These are phyloP conservation scores for Taphrorychus bicolor DNA, from an alignment of 2,888 invertebrate species.

Conservation along the genomic window DNA sequence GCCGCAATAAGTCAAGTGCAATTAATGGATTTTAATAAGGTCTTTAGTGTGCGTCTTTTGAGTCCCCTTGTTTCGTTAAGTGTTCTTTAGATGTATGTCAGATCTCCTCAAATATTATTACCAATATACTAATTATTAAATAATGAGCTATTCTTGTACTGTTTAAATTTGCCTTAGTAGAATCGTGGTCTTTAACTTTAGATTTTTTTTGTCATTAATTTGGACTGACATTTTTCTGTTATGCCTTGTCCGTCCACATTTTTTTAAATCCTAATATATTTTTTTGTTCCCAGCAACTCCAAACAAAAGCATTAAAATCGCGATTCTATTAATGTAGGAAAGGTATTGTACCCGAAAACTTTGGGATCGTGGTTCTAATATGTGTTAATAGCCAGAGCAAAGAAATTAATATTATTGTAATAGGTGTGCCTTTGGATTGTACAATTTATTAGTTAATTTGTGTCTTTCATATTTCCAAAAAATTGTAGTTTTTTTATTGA, in stretches of 20 bases:
- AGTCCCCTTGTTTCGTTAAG: constrained; percentile 12
- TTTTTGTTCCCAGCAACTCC: not conserved
- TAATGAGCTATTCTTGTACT: constrained; percentile 2
- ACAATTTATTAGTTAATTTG: constrained; percentile 51
- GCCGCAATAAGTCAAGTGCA: constrained; percentile 46
- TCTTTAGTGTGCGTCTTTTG: constrained; percentile 25
- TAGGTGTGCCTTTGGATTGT: constrained; percentile 60
- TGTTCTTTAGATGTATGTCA: constrained; percentile 12
- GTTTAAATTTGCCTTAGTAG: constrained; percentile 1
- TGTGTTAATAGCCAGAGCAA: constrained; percentile 40
- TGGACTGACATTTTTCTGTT: not conserved
- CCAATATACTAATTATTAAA: constrained; percentile 7
- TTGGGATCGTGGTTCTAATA: not conserved
- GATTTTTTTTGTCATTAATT: not conserved
- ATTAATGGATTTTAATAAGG: constrained; percentile 44
- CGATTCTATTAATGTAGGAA: not conserved
- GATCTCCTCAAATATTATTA: constrained; percentile 20
- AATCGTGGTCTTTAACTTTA: constrained; percentile 6
- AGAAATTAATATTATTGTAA: constrained; percentile 50
- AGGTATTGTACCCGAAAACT: no score
- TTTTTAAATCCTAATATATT: no score
- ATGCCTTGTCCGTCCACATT: not conserved
- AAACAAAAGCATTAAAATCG: not conserved
- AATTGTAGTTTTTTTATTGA: constrained; percentile 12
- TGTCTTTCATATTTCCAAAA: constrained; percentile 42